Base-by-base conservation (phyloP, 2,113 vertebrate species). In the Spea bombifrons region DNA sequence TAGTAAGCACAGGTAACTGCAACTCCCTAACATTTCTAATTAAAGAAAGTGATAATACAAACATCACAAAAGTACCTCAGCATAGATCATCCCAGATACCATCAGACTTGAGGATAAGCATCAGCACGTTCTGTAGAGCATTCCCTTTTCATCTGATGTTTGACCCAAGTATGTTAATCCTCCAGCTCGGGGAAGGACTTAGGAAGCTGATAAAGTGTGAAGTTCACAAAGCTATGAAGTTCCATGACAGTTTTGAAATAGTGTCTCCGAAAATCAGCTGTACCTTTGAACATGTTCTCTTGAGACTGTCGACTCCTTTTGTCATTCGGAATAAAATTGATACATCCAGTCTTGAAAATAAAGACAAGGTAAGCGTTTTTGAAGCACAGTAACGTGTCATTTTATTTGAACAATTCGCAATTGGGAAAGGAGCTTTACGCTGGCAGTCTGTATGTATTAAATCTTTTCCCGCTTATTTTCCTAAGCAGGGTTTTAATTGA, bases 101-200 rank as follows among this genome's bases (percentile, higher is more conserved):
- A 1, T 86, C 90, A 3, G 96, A 99, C 86, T 91, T 99, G 83
- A 88, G 95, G 84, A 96, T 99, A 65, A 92, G 94, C 85, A 94
- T 98, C 91, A 96, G 85, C 84, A 98, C 96, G 6, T 99, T 99
- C 90, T 98, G 97, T 89, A 90, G 95, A 85, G 95, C 96, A 66
- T 99, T 98, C 75, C 97, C 97, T 0, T 99, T 99, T 87, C 97
- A 99, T 80, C 83, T 99, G 74, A 96, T 98, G 87, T 92, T 99
- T 83, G 97, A 98, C 76, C 89, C 94, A 65, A 90, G 86, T 83
- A 98, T 99, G 97, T 84, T 93, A 45, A 81, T 99, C 30, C 90
- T 98, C 67, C 97, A 99, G 90, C 93, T 98, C 17, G 97, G 97
- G 43, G 97, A 97, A 86, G 97, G 97, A 49, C 87, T 99, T 57